Evolutionary conservation across 2,797 vertebrate species (phyloP).

Genomic region (Sciurus carolinensis): DNA sequence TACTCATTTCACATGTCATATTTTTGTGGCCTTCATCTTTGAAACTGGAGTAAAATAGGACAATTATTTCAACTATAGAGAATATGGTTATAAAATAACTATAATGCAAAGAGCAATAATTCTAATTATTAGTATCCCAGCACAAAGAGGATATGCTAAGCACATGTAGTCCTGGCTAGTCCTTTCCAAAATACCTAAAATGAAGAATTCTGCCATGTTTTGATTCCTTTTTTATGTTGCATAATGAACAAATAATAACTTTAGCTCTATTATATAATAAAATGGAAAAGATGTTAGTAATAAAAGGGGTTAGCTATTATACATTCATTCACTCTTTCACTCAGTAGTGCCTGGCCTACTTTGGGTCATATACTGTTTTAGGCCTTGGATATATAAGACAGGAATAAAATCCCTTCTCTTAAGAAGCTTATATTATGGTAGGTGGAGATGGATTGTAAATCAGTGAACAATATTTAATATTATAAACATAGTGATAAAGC

Average conservation of each 20-base stretch:
- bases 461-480: constrained; percentile 19
- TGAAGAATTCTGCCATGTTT: constrained; percentile 47
- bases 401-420: constrained; percentile 44
- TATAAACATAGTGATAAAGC: constrained; percentile 14
- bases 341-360: neutral
- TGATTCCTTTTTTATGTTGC: constrained; percentile 50
- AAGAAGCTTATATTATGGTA: constrained; percentile 44
- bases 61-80: constrained; percentile 3
- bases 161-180: neutral
- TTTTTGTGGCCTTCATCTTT: constrained; percentile 52
- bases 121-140: neutral
- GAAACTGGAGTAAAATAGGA: constrained; percentile 46
- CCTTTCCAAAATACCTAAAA: constrained; percentile 29
- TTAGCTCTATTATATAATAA: constrained; percentile 25
- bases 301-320: constrained; percentile 45
- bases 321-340: constrained; percentile 48
- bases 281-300: constrained; percentile 39
- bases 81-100: constrained; percentile 35
- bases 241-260: constrained; percentile 37
- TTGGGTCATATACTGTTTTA: neutral
- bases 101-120: constrained; percentile 18
- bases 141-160: neutral
- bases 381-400: neutral
- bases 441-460: constrained; percentile 18
- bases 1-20: constrained; percentile 23